Percentiles rank a stretch among this genome's conserved stretches.
These are phyloP conservation scores for Axea sp. DNA, from an alignment of 2,888 invertebrate genomes.

Conservation along the genomic window DNA sequence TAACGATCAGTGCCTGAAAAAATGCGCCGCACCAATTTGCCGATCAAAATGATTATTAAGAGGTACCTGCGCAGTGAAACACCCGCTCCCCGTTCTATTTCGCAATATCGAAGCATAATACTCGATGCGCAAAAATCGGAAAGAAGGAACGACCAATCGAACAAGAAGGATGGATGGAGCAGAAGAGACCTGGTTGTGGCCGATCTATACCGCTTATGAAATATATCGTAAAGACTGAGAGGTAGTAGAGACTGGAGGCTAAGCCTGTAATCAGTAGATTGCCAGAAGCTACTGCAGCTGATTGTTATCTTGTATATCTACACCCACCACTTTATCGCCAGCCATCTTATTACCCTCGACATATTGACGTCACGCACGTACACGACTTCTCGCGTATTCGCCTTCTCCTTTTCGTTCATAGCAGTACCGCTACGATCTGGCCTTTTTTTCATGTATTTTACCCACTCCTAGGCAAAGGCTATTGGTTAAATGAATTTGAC, in stretches of 20 bases:
- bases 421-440: not conserved
- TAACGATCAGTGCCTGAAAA: constrained; percentile 77
- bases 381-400: constrained; percentile 58
- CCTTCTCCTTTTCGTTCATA: constrained; percentile 19
- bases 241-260: constrained; percentile 68
- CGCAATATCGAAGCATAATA: too few relatives aligned
- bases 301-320: constrained; percentile 79
- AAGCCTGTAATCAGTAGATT: constrained; percentile 78
- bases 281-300: constrained; percentile 79
- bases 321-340: constrained; percentile 79
- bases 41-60: constrained; percentile 79
- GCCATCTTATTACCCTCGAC: constrained; percentile 78
- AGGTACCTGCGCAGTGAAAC: constrained; percentile 77
- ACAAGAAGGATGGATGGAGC: constrained; percentile 22
- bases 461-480: constrained; percentile 37
- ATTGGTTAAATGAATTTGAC: constrained; percentile 53
- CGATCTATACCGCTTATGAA: constrained; percentile 65
- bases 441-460: constrained; percentile 31
- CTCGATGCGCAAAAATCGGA: constrained; percentile 70
- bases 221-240: constrained; percentile 70
- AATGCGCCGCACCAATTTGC: constrained; percentile 77
- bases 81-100: constrained; percentile 62
- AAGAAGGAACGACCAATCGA: constrained; percentile 36
- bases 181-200: constrained; percentile 13
- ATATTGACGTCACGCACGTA: constrained; percentile 78